Base-by-base conservation (phyloP, 2,113 vertebrate species). In the Ochotona princeps region DNA sequence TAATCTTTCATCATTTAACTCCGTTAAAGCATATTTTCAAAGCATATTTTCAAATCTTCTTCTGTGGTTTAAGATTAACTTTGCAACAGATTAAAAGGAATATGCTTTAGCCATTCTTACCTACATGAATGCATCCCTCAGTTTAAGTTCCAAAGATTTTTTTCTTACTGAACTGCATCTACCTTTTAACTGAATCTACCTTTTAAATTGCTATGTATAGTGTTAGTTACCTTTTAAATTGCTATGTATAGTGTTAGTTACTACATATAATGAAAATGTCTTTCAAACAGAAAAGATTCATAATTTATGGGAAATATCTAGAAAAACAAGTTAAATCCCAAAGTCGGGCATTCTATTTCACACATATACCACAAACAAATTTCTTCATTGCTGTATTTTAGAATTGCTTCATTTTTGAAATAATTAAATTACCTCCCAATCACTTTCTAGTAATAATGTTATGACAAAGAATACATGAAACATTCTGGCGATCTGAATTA, bases 331-430 rank as follows among this genome's bases (percentile, higher is more conserved):
- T 91, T 15, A 35, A 67, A 63, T 17, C 51, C 13, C 8, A 60
- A 91, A 5, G 23, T 35, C 38, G 49, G 18, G 5, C 2, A 75
- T 6, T 83, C 9, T 84, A 3, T 80, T 72, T 44, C 38, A 44
- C 38, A 44, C 6, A 23, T 20, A 72, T 15, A 66, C 15, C 76
- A 66, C 70, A 49, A 26, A 32, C 72, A 70, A 18, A 51, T 92
- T 30, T 63, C 14, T 85, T 75, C 3, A 18, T 76, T 85, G 7
- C 8, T 63, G 8, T 65, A 3, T 70, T 94, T 66, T 20, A 65
- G 15, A 92, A 18, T 89, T 65, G 11, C 88, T 92, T 83, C 14
- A 86, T 73, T 17, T 91, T 81, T 87, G 14, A 89, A 87, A 76
- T 86, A 89, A 67, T 66, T 35, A 90, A 51, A 80, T 66, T 81